Base-by-base conservation (phyloP, 2,113 vertebrate genomes). In the Pachypanchax playfairii region DNA sequence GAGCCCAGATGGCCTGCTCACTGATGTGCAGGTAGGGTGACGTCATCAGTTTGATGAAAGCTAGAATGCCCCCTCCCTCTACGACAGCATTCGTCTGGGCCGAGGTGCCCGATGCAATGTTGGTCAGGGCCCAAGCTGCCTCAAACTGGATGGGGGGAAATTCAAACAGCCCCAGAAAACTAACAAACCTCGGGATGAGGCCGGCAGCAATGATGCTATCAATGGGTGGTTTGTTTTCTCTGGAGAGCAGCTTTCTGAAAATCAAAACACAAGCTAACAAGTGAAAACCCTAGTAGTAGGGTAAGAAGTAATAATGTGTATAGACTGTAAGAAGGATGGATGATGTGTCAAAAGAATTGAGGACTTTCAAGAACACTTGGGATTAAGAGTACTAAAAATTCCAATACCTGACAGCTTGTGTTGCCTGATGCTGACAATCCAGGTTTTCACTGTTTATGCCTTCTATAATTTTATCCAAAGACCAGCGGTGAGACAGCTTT, bases 91-190 rank as follows among this genome's bases (percentile, higher is more conserved):
- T 91, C 14, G 96, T 98, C 70, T 98, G 94, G 2, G 94, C 94
- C 0, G 95, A 94, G 0, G 92, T 95, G 26, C 95, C 95, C 4
- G 96, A 97, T 18, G 95, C 95, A 0, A 98, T 96, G 89, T 98
- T 98, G 65, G 95, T 97, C 43, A 98, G 92, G 0, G 94, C 95
- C 96, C 96, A 98, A 5, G 96, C 94, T 33, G 96, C 94, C 62
- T 97, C 96, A 83, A 96, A 98, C 82, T 98, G 96, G 74, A 97
- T 94, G 21, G 94, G 92, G 5, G 94, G 93, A 63, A 93, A 98
- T 7, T 96, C 92, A 48, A 82, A 79, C 82, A 85, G 78, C 6
- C 85, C 85, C 87, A 98, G 84, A 81, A 95, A 98, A 20, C 75
- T 79, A 44, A 97, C 95, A 46, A 98, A 90, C 60, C 75, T 93